A percentile compares a stretch with the other conserved stretches of the same genome.
Evolutionary conservation across 2,113 vertebrate genomes (phyloP).

Genomic region (Galemys pyrenaicus): DNA sequence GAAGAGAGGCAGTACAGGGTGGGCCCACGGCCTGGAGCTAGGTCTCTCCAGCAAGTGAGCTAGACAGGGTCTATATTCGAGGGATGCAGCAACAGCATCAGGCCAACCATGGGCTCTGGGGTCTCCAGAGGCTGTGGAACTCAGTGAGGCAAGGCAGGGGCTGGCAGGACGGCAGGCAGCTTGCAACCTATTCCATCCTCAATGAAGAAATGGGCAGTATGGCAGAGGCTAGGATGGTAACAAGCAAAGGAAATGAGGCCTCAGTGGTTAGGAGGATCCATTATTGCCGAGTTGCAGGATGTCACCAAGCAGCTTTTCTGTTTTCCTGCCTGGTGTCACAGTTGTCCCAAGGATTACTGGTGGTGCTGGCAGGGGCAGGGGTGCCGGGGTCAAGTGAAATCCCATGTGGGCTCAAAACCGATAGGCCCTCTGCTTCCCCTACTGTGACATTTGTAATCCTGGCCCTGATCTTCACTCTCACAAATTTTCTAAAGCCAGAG

Average conservation of each 20-base stretch:
- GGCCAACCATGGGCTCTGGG: neutral
- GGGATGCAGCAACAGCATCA: neutral
- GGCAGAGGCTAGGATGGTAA: neutral
- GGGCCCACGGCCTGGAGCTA: neutral
- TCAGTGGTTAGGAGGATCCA: neutral
- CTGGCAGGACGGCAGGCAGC: neutral
- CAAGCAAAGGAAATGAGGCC: neutral
- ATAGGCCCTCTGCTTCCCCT: neutral
- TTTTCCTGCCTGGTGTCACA: neutral
- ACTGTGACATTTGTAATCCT: fast-evolving
- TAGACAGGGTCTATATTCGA: neutral
- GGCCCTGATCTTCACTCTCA: neutral
- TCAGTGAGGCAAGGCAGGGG: neutral
- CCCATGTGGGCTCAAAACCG: fast-evolving
- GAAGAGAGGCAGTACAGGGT: neutral
- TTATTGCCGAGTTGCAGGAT: neutral
- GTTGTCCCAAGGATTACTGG: neutral
- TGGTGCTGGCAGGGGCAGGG: neutral
- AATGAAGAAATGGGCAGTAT: neutral
- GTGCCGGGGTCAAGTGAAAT: no score
- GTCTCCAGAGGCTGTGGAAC: neutral
- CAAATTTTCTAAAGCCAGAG: neutral
- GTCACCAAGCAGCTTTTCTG: neutral
- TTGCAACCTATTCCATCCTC: neutral
- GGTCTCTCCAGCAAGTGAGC: neutral